Percentiles rank a stretch among this genome's conserved stretches.
These are phyloP conservation scores for Hemibagrus guttatus DNA, from an alignment of 2,797 vertebrate genomes.

Conservation along the genomic window DNA sequence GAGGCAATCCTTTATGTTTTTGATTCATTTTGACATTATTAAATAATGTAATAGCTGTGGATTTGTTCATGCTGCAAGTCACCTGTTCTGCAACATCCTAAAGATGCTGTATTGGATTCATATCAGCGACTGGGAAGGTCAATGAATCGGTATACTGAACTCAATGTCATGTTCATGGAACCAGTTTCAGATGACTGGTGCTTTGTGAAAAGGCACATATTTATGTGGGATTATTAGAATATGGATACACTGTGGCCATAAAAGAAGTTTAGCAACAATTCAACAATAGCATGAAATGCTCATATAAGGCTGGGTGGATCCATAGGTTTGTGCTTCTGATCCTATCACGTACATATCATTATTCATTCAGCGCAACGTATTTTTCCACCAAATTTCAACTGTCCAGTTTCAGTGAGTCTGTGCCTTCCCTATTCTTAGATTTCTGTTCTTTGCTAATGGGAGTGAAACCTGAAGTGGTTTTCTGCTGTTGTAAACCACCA, in stretches of 20 bases:
- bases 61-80: neutral
- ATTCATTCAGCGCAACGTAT: neutral
- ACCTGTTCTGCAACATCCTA: neutral
- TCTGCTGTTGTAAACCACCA: neutral
- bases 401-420: neutral
- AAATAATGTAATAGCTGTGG: neutral
- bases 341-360: neutral
- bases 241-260: neutral
- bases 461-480: neutral
- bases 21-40: neutral
- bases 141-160: neutral
- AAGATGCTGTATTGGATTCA: neutral
- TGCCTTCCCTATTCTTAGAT: neutral
- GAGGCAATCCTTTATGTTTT: neutral
- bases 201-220: neutral
- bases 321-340: neutral
- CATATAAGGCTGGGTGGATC: neutral
- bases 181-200: neutral
- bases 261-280: neutral
- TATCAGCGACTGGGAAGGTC: neutral
- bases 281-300: neutral
- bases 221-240: neutral
- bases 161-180: neutral
- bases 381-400: neutral
- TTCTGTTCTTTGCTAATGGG: neutral